These are phyloP conservation scores for Chaitophorus viminalis DNA, from an alignment of 2,888 invertebrate species.

Conservation along the genomic window DNA sequence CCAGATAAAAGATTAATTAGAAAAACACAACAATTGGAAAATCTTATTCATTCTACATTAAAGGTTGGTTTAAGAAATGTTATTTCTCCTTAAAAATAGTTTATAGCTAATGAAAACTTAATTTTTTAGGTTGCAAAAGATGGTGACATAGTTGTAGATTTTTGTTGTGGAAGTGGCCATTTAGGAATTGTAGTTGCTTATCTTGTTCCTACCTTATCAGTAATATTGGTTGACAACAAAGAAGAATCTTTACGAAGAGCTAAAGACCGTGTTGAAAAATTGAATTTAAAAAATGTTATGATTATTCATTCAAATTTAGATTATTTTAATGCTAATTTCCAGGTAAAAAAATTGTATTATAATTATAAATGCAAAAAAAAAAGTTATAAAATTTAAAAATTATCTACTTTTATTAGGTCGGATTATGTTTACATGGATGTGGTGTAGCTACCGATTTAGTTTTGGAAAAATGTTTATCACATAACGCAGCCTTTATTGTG, in stretches of 20 bases:
- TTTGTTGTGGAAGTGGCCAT: conserved; percentile 95
- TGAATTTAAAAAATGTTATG: conserved; percentile 78
- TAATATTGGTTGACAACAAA: conserved; percentile 91
- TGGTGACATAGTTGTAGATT: conserved; percentile 85
- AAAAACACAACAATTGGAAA: conserved; percentile 89
- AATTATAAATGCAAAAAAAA: neutral
- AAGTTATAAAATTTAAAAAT: neutral
- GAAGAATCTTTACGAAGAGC: conserved; percentile 84
- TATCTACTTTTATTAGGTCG: conserved; percentile 74
- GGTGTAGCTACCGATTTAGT: conserved; percentile 95
- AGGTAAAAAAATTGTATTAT: conserved; percentile 63
- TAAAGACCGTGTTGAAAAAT: conserved; percentile 74
- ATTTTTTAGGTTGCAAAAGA: conserved; percentile 71
- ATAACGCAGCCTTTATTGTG: conserved; percentile 83
- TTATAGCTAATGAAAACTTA: neutral
- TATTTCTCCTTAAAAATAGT: neutral
- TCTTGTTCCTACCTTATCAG: conserved; percentile 79
- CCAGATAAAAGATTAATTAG: conserved; percentile 78
- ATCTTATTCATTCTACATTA: conserved; percentile 80
- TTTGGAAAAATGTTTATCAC: conserved; percentile 81
- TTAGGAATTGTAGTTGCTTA: conserved; percentile 87
- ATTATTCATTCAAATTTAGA: conserved; percentile 90
- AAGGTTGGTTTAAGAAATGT: conserved; percentile 66
- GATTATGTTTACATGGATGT: conserved; percentile 91
- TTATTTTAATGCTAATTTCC: conserved; percentile 79